Evolutionary conservation across 1,140 invertebrate genomes (phyloP).

Genomic region (Telenomus remus): DNA sequence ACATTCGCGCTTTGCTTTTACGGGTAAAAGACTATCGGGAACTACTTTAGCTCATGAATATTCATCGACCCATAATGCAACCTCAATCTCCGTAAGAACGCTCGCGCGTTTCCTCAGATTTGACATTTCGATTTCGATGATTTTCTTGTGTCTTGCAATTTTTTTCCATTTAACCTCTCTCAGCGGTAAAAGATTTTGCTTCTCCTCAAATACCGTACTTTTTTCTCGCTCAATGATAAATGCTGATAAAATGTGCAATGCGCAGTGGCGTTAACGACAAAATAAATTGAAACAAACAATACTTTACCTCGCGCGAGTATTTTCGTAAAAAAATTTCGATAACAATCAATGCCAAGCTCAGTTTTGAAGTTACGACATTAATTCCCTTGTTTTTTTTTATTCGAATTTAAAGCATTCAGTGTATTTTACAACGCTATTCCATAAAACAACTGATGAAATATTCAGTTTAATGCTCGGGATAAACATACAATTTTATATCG

Average conservation of each 20-base stretch:
- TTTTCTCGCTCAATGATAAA: background rate
- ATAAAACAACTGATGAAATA: too few relatives aligned
- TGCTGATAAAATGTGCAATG: too few relatives aligned
- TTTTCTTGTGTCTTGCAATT: slow-evolving; percentile 13
- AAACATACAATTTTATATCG: too few relatives aligned
- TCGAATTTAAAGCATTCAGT: background rate
- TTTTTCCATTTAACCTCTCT: slow-evolving; percentile 12
- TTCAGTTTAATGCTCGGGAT: too few relatives aligned
- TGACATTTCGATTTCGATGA: slow-evolving; percentile 16
- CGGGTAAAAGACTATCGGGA: slow-evolving; percentile 20
- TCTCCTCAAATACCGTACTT: background rate
- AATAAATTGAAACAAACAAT: too few relatives aligned
- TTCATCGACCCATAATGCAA: slow-evolving; percentile 32
- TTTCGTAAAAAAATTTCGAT: too few relatives aligned
- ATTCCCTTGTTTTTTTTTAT: background rate
- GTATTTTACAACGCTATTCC: too few relatives aligned
- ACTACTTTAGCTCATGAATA: slow-evolving; percentile 33
- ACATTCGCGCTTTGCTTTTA: slow-evolving; percentile 14
- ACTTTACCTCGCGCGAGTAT: too few relatives aligned
- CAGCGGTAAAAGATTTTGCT: background rate
- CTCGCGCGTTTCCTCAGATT: slow-evolving; percentile 1
- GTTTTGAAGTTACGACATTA: too few relatives aligned
- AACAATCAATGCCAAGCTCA: too few relatives aligned
- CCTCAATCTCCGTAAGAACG: slow-evolving; percentile 21
- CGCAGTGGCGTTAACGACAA: too few relatives aligned